Base-by-base conservation (phyloP, 1,140 invertebrate genomes). In the Hestina assimilis region DNA sequence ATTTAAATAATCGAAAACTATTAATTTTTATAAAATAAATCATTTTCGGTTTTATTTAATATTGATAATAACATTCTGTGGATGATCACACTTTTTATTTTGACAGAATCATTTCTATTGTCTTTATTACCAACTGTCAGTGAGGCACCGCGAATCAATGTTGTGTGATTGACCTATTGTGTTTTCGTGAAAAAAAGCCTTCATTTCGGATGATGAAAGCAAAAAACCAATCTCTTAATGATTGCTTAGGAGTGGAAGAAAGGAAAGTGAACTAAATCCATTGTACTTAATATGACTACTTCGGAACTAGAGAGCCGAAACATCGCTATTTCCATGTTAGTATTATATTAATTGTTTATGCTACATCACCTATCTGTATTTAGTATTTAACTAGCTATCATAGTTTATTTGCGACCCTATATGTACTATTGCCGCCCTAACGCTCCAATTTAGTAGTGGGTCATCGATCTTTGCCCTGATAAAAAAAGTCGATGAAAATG, bases 271-370 rank as follows among this genome's bases (percentile, higher is more conserved):
- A 75, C 57, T 79, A 65, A 72, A 63, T 59, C 28, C 40, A 66
- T 60, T 62, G 55, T 41, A 56, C 23, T 52, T 61, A 83, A 47
- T 60, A 87, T 86, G 83, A 77, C 72, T 71, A 76, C 81, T 56
- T 83, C 83, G 8, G 84, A 85, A 63, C 51, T 88, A 48, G 83
- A 86, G 58, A 85, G 71, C 69, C 83, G 83, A 42, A 88, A 83
- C 66, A 75, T 85, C 52, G 72, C 81, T 56, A 66, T 88, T 71
- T 80, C 83, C 57, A 85, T 88, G 85, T 88, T 65, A 83, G 83
- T 86, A 72, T 53, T 63, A 59, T 65, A 68, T 72, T 66, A 68
- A 52, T 68, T 69, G 59, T 60, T n/a, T 60, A 19, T 59, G 28
- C 28, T 29, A 50, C 40, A 43, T 51, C 41, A 52, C 38, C 23